phyloP scores from a whole-genome alignment of 2,797 vertebrate genomes.

The Pelochelys cantorii region DNA sequence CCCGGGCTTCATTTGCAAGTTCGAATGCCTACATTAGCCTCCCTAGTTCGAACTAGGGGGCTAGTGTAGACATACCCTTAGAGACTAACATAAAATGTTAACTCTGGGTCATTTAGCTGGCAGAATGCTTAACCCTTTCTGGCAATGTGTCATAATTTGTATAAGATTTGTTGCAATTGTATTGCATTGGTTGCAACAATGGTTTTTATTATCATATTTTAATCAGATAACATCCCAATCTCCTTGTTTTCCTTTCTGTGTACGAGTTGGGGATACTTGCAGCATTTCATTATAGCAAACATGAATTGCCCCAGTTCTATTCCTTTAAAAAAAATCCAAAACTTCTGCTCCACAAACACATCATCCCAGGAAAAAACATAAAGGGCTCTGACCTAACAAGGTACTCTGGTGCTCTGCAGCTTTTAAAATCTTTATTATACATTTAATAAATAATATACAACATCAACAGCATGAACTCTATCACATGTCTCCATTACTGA shows the following conservation, averaged over 20 bases:
- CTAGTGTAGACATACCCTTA: no score
- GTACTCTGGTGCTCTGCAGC: neutral
- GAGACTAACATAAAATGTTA: no score
- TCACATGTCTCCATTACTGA: neutral
- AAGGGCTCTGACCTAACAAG: neutral
- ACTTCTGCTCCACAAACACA: neutral
- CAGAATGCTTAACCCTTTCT: no score
- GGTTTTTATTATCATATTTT: no score
- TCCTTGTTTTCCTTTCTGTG: constrained; percentile 3
- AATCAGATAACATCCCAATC: no score
- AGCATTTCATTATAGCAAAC: neutral
- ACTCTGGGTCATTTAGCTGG: no score
- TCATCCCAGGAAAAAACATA: fast-evolving
- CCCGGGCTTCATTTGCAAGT: no score
- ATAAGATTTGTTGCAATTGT: no score
- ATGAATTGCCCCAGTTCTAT: neutral
- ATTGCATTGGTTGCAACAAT: no score
- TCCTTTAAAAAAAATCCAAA: neutral
- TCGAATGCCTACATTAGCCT: no score
- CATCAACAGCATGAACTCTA: neutral
- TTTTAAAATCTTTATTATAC: neutral
- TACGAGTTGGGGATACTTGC: constrained; percentile 9
- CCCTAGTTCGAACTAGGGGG: no score
- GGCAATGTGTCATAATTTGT: no score
- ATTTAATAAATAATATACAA: neutral